Percentiles rank a stretch among this genome's conserved stretches.
Conservation (phyloP, 2,888 invertebrate species). For the Cantharis rustica region DNA sequence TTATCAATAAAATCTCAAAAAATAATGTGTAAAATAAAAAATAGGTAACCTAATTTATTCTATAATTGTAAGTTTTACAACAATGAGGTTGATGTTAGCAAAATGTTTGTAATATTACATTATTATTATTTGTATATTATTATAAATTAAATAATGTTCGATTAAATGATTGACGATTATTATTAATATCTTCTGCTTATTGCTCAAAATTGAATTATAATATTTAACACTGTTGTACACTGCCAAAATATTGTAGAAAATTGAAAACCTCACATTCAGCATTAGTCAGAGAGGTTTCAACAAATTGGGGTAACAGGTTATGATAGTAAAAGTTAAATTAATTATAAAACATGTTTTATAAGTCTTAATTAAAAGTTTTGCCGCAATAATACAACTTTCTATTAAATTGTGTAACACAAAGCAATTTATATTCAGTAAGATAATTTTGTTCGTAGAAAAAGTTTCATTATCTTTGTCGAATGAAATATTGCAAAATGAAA, state of each 20-base stretch:
- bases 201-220: neutral
- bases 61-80: too few species aligned
- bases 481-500: slow-evolving; percentile 7
- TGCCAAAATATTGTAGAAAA: neutral
- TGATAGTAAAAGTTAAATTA: slow-evolving; percentile 7
- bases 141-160: too few species aligned
- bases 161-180: too few species aligned
- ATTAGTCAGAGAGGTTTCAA: neutral
- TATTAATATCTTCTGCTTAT: too few species aligned
- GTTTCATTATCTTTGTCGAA: slow-evolving; percentile 16
- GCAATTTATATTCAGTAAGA: slow-evolving; percentile 11
- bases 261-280: neutral
- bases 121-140: too few species aligned
- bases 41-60: too few species aligned
- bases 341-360: slow-evolving; percentile 16
- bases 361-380: slow-evolving; percentile 14
- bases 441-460: slow-evolving; percentile 13
- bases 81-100: too few species aligned
- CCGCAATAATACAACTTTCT: slow-evolving; percentile 14
- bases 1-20: too few species aligned
- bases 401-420: slow-evolving; percentile 6
- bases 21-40: too few species aligned
- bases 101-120: too few species aligned
- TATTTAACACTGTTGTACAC: neutral
- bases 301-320: neutral